These are phyloP conservation scores for Nemopilema nomurai DNA, from an alignment of 30 jellyfish, hydroid and myxozoan species.

Conservation along the genomic window DNA sequence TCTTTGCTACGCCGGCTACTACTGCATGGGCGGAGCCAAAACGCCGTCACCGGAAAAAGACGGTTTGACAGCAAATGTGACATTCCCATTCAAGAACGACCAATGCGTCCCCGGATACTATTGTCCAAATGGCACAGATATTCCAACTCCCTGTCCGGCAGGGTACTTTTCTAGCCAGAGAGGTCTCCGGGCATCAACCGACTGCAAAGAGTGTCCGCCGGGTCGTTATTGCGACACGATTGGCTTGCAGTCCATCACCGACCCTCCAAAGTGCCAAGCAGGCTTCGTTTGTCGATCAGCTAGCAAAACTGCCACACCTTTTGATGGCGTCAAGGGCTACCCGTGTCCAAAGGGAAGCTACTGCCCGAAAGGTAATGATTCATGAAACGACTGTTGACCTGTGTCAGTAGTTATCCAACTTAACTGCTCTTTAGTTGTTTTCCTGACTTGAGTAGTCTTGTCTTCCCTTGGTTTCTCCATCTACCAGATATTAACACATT, in stretches of 20 bases:
- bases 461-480: no score
- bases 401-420: no score
- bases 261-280: conserved; percentile 91
- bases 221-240: conserved; percentile 88
- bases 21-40: conserved; percentile 85
- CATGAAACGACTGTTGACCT: no score
- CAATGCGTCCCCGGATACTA: conserved; percentile 89
- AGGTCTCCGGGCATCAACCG: conserved; percentile 59
- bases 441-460: no score
- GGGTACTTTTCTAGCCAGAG: conserved; percentile 84
- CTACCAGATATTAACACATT: no score
- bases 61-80: conserved; percentile 54
- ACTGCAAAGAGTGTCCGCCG: conserved; percentile 95
- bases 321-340: conserved; percentile 84
- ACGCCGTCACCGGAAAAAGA: conserved; percentile 83
- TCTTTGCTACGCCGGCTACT: conserved; percentile 86
- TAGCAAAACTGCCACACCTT: conserved; percentile 84
- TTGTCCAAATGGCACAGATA: conserved; percentile 93
- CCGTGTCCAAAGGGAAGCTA: conserved; percentile 88
- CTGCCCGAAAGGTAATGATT: conserved; percentile 93
- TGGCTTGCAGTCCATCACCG: conserved; percentile 71
- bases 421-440: no score
- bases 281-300: conserved; percentile 94
- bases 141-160: conserved; percentile 91
- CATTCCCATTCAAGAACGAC: conserved; percentile 87